Evolutionary conservation across 1,140 invertebrate genomes (phyloP).

Genomic region (Tetragnatha versicolor): DNA sequence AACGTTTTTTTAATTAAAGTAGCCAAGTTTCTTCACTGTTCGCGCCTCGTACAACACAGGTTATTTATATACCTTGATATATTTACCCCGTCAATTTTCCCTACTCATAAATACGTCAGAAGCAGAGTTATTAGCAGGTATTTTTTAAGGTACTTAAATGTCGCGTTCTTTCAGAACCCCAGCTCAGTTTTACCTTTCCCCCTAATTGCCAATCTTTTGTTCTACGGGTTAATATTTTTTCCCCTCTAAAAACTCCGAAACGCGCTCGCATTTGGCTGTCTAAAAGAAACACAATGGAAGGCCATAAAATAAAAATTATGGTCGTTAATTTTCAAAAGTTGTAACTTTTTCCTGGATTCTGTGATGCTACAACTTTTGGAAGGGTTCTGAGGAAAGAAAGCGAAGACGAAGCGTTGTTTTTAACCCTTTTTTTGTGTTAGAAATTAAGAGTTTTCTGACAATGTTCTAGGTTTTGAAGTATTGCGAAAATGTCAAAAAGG

Average conservation of each 20-base stretch:
- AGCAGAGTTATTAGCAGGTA: not conserved
- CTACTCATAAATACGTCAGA: constrained; percentile 17
- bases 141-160: constrained; percentile 3
- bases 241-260: not conserved
- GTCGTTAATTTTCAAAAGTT: not conserved
- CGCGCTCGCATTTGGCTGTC: not conserved
- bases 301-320: constrained; percentile 36
- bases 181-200: not conserved
- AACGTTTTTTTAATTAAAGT: no score
- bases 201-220: constrained; percentile 11
- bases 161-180: not conserved
- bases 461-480: no score
- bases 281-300: constrained; percentile 12
- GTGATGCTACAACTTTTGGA: no score
- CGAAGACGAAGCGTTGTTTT: no score
- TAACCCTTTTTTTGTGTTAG: no score
- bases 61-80: no score
- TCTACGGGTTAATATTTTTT: not conserved
- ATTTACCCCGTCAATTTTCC: not conserved
- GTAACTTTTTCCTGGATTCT: no score
- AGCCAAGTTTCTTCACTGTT: no score
- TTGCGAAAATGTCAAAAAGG: no score
- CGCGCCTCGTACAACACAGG: no score
- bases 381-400: no score
- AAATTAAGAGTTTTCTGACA: no score